Evolutionary conservation across 2,888 invertebrate genomes (phyloP), one percentile per base, ranked within the genome.

Genomic region (Gymnosoma rotundatum): DNA sequence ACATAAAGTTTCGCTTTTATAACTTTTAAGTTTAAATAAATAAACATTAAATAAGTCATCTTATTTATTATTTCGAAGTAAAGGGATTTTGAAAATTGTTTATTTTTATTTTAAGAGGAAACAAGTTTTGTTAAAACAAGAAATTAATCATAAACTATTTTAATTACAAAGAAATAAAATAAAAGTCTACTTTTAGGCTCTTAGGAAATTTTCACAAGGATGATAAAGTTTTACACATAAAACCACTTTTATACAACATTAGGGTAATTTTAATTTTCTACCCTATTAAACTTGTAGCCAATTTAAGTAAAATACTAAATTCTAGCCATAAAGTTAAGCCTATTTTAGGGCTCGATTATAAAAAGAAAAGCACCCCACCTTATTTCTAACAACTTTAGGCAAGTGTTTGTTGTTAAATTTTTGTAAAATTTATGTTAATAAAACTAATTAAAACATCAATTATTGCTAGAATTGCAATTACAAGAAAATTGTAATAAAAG

Each of bases 1-100:
- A 73, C 16, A 80, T 67, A 74, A 73, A 80, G 67, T 80, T 80
- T 80, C 14, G 7, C n/a, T 54, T 79, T 79, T 67, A 78, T 21
- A 21, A 58, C 50, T 18, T 78, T 63, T 60, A 8, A 10, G 10
- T n/a, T 12, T 20, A 18, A 36, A 73, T 0, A 60, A 52, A 50
- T 61, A 61, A 58, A 67, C 52, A 45, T 73, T 66, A 73, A 73
- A 73, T 66, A 52, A 79, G 60, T 60, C 42, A 50, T 66, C 72
- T 66, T 73, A 52, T 50, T 38, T 60, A n/a, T 38, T 32, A 8
- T 25, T 66, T 48, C 32, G 42, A 5, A 1, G 12, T 56, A 66
- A 75, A 48, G 9, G 2, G 8, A 38, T 6, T 7, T 38, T 20
- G n/a, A 50, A 50, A 72, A 48, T 5, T 32, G 25, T 32, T 32